Conservation (phyloP, 2,888 invertebrate genomes). For the Anarsia innoxiella region DNA sequence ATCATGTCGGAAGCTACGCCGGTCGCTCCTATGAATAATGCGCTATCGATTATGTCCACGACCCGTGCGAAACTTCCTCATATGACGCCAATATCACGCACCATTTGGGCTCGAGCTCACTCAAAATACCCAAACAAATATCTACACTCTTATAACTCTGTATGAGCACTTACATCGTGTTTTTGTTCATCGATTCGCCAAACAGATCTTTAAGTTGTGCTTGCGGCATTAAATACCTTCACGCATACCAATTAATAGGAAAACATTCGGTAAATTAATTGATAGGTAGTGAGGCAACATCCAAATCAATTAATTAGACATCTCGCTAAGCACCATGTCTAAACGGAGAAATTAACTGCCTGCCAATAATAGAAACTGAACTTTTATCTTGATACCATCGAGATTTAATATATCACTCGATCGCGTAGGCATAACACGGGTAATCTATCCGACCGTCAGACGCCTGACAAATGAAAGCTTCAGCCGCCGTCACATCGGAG, state of each 20-base stretch:
- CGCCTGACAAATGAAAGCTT: constrained; percentile 42
- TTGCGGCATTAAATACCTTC: no score
- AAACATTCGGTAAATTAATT: no score
- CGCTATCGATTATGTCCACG: constrained; percentile 28
- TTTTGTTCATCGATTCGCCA: no score
- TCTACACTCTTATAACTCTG: no score
- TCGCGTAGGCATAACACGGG: constrained; percentile 34
- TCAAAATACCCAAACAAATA: no score
- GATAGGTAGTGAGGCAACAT: no score
- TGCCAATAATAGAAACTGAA: constrained; percentile 27
- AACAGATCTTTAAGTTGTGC: no score
- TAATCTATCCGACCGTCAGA: constrained; percentile 30
- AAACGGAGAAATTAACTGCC: constrained; percentile 33
- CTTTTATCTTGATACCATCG: constrained; percentile 45
- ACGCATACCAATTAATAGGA: no score
- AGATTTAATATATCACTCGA: constrained; percentile 45
- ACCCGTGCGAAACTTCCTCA: neutral
- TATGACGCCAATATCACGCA: neutral
- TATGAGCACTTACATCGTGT: no score
- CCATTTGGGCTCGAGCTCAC: no score
- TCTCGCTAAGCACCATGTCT: constrained; percentile 24
- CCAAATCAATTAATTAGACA: constrained; percentile 28
- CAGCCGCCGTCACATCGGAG: constrained; percentile 30
- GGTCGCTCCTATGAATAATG: constrained; percentile 27
- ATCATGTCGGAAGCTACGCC: constrained; percentile 1